Percentiles rank a stretch among this genome's conserved stretches.
phyloP scores from a whole-genome alignment of 2,797 vertebrate species.

The Esox masquinongy region DNA sequence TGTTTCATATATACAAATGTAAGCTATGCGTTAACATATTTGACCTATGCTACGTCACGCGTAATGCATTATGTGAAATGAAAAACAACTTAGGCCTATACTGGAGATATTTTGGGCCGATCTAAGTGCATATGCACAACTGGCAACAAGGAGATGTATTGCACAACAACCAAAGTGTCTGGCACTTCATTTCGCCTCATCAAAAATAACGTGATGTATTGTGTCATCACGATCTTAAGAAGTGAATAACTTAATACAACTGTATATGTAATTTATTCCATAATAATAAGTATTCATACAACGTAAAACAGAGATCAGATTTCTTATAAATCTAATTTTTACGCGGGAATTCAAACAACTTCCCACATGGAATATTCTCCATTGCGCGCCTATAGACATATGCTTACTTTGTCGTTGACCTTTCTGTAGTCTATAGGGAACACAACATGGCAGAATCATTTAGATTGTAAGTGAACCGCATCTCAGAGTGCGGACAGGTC shows the following conservation, averaged over 20 bases:
- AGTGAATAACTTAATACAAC: neutral
- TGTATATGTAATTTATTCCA: neutral
- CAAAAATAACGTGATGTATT: neutral
- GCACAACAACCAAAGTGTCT: neutral
- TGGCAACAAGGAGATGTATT: neutral
- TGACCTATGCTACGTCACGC: neutral
- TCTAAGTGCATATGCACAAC: conserved; percentile 5
- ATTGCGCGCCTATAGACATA: neutral
- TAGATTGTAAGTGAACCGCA: too few species aligned
- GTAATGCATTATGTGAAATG: neutral
- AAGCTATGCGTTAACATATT: neutral
- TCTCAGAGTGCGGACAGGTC: neutral
- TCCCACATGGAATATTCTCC: neutral
- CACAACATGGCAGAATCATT: neutral
- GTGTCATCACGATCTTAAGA: neutral
- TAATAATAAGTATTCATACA: neutral
- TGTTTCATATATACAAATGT: neutral
- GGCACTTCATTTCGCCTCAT: neutral
- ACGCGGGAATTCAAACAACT: neutral
- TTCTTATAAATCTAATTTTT: neutral
- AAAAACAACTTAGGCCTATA: neutral
- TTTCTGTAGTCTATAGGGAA: neutral
- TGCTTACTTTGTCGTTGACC: neutral
- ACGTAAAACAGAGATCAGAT: conserved; percentile 7
- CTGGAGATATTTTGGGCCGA: neutral